Evolutionary conservation across 2,113 vertebrate species (phyloP), one percentile per base, ranked within the genome.

Genomic region (Fulmarus glacialis): DNA sequence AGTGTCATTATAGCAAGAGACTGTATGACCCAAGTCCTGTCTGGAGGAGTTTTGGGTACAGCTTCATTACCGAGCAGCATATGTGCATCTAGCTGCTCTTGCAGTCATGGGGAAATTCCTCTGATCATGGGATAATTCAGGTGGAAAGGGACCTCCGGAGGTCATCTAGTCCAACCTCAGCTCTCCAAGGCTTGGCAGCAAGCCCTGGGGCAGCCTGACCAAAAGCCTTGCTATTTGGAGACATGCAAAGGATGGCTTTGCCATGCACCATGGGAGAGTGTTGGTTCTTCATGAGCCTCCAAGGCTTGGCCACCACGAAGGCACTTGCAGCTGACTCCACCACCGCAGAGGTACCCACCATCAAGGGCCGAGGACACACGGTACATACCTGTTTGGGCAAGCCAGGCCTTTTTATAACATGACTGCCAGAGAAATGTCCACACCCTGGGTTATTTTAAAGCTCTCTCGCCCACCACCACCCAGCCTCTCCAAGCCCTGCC

Each of bases 361-460:
- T 50, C 0, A 2, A 71, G 71, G 63, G n/a, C 45, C 0, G 0
- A 93, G 83, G 91, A 66, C 82, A 92, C 59, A 71, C 0, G 0
- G 67, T 53, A 36, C 52, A 67, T 53, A 79, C 95, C 27, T 79
- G 80, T 87, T 91, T 52, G 68, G 93, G 59, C 94, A 97, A 93
- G 89, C 53, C 67, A 92, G 83, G 48, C 72, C 40, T 42, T 96
- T 84, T 63, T 55, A 30, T 24, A 91, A 18, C 45, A 42, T 2
- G 20, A 74, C 59, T 94, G 50, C 55, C 67, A 71, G 75, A 58
- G 67, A 78, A 15, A 5, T 84, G 72, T 89, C 59, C 93, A 91
- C 91, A 71, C 91, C 91, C 80, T 87, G 63, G 62, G 50, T 89
- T 96, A 89, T 87, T 97, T 95, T 96, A 92, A 84, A 95, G 81